phyloP scores from a whole-genome alignment of 2,888 invertebrate species.

The Nephrotoma guestfalica region DNA sequence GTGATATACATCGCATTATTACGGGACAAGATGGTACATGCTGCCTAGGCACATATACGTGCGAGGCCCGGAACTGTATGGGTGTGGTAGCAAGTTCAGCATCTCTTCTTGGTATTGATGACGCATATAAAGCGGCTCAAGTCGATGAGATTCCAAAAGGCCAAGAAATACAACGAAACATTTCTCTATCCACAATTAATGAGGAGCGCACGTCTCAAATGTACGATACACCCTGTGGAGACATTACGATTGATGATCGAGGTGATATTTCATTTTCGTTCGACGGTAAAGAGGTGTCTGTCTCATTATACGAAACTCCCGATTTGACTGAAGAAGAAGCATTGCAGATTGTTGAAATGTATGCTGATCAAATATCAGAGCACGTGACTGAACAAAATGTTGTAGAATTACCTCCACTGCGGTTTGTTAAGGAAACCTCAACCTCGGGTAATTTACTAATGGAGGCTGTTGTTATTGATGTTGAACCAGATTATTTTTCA shows the following conservation, averaged over 20 bases:
- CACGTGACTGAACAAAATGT: constrained; percentile 73
- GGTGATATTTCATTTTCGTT: constrained; percentile 83
- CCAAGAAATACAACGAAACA: constrained; percentile 42
- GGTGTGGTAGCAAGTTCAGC: constrained; percentile 79
- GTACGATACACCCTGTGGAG: constrained; percentile 68
- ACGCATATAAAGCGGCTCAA: constrained; percentile 42
- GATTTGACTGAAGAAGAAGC: constrained; percentile 87
- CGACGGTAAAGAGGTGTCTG: constrained; percentile 82
- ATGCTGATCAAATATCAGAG: constrained; percentile 82
- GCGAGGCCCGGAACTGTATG: constrained; percentile 85
- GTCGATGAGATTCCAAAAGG: constrained; percentile 34
- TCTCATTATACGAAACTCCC: constrained; percentile 82
- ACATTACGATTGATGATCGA: constrained; percentile 62
- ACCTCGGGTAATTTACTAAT: constrained; percentile 74
- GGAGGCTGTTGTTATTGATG: constrained; percentile 85
- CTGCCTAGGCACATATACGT: constrained; percentile 79
- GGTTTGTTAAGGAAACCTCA: constrained; percentile 81
- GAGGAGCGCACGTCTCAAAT: constrained; percentile 82
- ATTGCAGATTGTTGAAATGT: constrained; percentile 84
- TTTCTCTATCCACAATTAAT: constrained; percentile 80
- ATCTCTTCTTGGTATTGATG: constrained; percentile 74
- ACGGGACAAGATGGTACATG: constrained; percentile 84
- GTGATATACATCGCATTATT: constrained; percentile 81
- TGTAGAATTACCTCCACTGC: constrained; percentile 70
- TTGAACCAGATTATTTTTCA: constrained; percentile 69